These are phyloP conservation scores for Hystrix brachyura DNA, from an alignment of 2,113 vertebrate genomes.

Conservation along the genomic window DNA sequence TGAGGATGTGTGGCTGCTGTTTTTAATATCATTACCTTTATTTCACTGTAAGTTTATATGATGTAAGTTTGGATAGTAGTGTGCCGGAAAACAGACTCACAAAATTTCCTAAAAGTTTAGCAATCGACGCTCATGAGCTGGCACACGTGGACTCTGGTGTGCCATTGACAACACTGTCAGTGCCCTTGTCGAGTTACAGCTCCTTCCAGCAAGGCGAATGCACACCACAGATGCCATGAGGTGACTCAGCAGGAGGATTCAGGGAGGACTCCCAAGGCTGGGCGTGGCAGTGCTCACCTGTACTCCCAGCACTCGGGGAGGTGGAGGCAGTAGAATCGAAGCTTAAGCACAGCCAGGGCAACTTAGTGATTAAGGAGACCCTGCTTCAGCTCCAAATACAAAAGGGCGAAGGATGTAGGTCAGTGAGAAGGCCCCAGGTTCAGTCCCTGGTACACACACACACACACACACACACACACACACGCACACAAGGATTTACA, in stretches of 20 bases:
- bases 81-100: not conserved
- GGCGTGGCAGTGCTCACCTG: fast-evolving
- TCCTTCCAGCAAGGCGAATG: not conserved
- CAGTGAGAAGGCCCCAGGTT: not conserved
- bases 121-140: not conserved
- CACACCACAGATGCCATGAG: fast-evolving
- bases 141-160: no score
- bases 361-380: not conserved
- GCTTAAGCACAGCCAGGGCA: not conserved
- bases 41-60: not conserved
- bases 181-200: not conserved
- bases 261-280: not conserved
- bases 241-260: no score
- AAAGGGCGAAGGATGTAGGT: not conserved
- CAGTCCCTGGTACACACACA: not conserved
- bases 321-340: not conserved
- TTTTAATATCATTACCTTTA: constrained; percentile 14
- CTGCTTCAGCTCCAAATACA: not conserved
- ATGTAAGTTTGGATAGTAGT: constrained; percentile 4
- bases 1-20: not conserved
- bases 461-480: not conserved
- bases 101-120: not conserved
- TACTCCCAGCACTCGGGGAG: not conserved
- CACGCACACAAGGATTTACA: no score
- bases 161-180: not conserved